Evolutionary conservation across 2,888 invertebrate genomes (phyloP).

Genomic region (Rhogogaster chlorosoma): DNA sequence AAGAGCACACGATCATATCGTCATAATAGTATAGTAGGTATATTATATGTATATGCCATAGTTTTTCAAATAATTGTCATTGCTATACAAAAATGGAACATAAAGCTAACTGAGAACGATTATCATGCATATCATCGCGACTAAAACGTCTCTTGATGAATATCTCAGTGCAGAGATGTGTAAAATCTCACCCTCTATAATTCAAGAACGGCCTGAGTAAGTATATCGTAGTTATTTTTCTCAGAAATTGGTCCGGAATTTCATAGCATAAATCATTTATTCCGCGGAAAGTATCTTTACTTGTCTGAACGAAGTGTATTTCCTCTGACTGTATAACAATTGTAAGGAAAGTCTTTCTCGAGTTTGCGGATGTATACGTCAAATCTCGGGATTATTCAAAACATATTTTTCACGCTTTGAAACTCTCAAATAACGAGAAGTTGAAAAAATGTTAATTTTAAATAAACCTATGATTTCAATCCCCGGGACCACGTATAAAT

Average conservation of each 20-base stretch:
- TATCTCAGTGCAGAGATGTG: too few species aligned
- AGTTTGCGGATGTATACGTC: background rate
- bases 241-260: background rate
- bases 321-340: background rate
- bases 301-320: background rate
- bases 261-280: background rate
- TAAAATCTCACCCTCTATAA: too few species aligned
- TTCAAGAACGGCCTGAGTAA: too few species aligned
- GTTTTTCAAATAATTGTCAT: too few species aligned
- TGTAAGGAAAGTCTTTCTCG: background rate
- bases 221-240: background rate
- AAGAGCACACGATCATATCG: too few species aligned
- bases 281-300: background rate
- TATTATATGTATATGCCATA: too few species aligned
- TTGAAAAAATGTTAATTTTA: background rate
- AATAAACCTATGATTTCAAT: background rate
- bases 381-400: background rate
- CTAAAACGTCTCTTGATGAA: too few species aligned
- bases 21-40: too few species aligned
- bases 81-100: too few species aligned
- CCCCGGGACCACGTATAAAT: background rate
- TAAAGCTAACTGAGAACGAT: too few species aligned
- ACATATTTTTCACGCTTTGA: background rate
- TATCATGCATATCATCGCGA: too few species aligned
- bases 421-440: background rate